Conservation (phyloP, 2,113 vertebrate genomes). For the Stegostoma tigrinum region DNA sequence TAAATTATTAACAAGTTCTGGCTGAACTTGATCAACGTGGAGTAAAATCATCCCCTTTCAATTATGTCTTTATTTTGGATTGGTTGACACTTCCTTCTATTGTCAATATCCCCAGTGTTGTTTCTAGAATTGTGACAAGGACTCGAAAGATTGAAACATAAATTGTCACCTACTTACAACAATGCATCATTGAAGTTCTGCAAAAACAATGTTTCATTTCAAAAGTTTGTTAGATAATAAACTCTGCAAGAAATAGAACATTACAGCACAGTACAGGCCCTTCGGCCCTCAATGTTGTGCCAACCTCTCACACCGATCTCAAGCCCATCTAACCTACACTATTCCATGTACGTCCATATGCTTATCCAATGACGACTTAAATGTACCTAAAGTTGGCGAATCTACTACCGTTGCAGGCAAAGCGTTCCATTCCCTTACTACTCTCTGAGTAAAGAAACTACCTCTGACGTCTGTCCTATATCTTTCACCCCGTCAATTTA, state of each 20-base stretch:
- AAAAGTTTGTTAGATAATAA: neutral
- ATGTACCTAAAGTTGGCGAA: no score
- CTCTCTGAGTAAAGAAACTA: no score
- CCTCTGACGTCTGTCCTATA: no score
- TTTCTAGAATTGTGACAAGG: neutral
- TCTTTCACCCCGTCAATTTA: no score
- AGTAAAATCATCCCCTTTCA: neutral
- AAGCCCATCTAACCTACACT: no score
- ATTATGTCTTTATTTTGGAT: neutral
- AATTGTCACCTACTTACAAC: neutral
- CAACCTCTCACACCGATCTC: no score
- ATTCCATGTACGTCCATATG: no score
- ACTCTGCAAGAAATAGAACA: neutral
- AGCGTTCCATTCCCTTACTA: no score
- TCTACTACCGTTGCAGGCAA: no score
- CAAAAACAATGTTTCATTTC: neutral
- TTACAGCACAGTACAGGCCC: no score
- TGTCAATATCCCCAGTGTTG: neutral
- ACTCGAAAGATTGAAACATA: neutral
- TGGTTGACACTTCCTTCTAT: neutral
- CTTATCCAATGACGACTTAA: no score
- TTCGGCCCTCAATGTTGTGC: no score
- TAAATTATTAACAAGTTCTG: neutral
- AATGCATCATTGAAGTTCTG: neutral
- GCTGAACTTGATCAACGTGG: neutral